Evolutionary conservation across 1,140 invertebrate genomes (phyloP), one percentile per base, ranked within the genome.

Genomic region (Anoplolepis gracilipes): DNA sequence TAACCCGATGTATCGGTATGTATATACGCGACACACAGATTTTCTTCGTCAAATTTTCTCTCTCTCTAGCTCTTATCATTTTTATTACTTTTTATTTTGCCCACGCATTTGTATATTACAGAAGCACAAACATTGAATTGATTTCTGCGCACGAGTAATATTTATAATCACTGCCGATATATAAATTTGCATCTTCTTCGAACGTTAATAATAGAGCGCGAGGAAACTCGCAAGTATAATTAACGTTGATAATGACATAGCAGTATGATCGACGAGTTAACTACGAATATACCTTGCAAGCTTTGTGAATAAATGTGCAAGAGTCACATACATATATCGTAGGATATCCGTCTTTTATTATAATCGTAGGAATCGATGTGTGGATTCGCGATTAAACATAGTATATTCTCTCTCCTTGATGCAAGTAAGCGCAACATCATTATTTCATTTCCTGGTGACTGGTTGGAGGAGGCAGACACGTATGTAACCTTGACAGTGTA

Each of bases 401-500:
- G 13, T 28, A 59, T 53, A 25, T 30, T 57, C 28, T 30, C 49
- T 82, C 28, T 82, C 53, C 28, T 73, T 73, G 28, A 82, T 49
- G 30, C 69, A 61, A 13, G 46, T 10, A 10, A 73, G 53, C 53
- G 53, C n/a, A 25, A 57, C 22, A 19, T 49, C 46, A 19, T 73
- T 59, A 59, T 72, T 72, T 82, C 36, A 53, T 82, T 82, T 82
- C 78, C 53, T 33, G 36, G 25, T 81, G 65, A 72, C n/a, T 42
- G 53, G n/a, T 59, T 19, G 11, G 25, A 61, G 39, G n/a, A 30
- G 36, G 53, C 13, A 42, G 36, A 59, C 2, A 61, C 10, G 16
- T 46, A 22, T 22, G 55, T 82, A 49, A 19, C 78, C 78, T 82
- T 82, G 78, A 46, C 67, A 82, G 39, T 82, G 78, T 46, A 82